phyloP scores from a whole-genome alignment of 23 tunicate species.

The Halocynthia aurantium region DNA sequence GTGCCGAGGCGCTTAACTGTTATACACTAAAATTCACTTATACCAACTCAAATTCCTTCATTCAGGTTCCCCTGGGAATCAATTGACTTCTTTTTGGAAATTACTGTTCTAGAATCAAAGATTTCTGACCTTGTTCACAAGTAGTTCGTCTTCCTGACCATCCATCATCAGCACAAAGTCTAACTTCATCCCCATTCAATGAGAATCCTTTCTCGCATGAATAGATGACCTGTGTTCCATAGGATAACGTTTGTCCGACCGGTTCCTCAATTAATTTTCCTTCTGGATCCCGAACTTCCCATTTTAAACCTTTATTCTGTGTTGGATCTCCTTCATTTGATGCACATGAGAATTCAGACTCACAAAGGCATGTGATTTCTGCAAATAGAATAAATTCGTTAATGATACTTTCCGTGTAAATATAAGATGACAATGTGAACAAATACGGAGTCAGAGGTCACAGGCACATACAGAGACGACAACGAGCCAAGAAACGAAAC shows the following conservation, averaged over 20 bases:
- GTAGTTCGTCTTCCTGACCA: conserved; percentile 56
- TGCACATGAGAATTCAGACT: conserved; percentile 8
- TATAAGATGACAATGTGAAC: too few relatives aligned
- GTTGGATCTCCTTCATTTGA: conserved; percentile 1
- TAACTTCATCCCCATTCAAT: conserved; percentile 33
- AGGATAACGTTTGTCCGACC: conserved; percentile 25
- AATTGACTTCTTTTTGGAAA: too few relatives aligned
- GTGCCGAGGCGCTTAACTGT: too few relatives aligned
- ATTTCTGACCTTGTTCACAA: conserved; percentile 54
- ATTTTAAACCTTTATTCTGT: conserved; percentile 11
- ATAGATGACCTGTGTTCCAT: conserved; percentile 27
- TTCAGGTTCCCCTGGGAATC: too few relatives aligned
- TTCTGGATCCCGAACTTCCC: conserved; percentile 15
- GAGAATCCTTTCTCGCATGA: conserved; percentile 43
- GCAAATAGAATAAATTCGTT: neutral
- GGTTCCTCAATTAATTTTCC: conserved; percentile 14
- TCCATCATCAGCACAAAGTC: conserved; percentile 29
- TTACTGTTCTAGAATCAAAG: too few relatives aligned
- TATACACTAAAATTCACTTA: too few relatives aligned
- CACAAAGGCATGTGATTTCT: conserved; percentile 21
- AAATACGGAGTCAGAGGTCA: too few relatives aligned
- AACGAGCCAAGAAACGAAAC: too few relatives aligned
- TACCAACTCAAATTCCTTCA: too few relatives aligned
- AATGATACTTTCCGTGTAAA: neutral
- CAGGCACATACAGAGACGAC: too few relatives aligned